phyloP scores from a whole-genome alignment of 2,113 vertebrate species.

The Phocoena phocoena region DNA sequence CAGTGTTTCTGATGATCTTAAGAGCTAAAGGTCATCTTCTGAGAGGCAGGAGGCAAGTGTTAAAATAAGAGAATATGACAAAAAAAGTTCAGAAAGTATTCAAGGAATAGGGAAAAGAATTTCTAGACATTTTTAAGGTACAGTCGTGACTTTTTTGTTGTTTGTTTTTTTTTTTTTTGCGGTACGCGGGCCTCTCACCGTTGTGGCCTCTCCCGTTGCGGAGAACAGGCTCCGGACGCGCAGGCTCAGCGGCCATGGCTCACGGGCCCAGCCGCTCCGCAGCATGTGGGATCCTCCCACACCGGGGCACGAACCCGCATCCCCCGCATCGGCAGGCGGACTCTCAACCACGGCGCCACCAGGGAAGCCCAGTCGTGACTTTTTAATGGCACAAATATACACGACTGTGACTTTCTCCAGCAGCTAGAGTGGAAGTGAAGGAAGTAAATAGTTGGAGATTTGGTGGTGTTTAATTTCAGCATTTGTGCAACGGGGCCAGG shows the following conservation, averaged over 20 bases:
- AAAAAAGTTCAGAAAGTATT: background rate
- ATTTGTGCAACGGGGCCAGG: too few species aligned
- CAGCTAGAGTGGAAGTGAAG: background rate
- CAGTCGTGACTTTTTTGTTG: too few species aligned
- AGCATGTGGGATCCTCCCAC: too few species aligned
- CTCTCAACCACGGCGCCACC: too few species aligned
- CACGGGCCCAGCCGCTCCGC: too few species aligned
- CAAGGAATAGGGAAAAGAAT: background rate
- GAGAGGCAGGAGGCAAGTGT: background rate
- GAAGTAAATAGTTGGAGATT: background rate
- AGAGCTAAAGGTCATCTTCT: background rate
- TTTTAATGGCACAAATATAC: background rate
- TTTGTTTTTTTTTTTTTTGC: too few species aligned
- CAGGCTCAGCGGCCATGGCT: too few species aligned
- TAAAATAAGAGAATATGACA: background rate
- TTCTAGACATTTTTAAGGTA: background rate
- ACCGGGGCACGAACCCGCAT: rapidly evolving
- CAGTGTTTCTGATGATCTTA: background rate
- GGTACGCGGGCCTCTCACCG: too few species aligned
- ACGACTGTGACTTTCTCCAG: background rate
- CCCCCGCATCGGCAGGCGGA: too few species aligned
- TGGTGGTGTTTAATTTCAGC: background rate
- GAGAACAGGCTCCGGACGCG: too few species aligned
- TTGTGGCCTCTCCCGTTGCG: too few species aligned
- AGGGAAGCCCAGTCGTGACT: too few species aligned